A percentile compares a stretch with the other conserved stretches of the same genome.
Conservation (phyloP, 2,797 vertebrate genomes). For the Necrosyrtes monachus region DNA sequence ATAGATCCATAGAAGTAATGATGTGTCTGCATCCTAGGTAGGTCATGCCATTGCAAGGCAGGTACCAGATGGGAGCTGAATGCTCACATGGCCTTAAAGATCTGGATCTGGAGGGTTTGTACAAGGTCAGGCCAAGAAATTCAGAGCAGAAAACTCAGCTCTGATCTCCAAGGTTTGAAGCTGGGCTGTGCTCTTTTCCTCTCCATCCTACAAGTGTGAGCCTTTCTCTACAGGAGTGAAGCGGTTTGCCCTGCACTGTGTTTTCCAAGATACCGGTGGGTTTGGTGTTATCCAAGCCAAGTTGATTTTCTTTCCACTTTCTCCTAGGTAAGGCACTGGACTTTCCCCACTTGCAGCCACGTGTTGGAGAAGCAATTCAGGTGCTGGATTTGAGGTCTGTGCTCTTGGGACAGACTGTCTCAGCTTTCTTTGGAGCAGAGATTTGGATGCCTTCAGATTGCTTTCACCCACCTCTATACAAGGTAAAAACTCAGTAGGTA, state of each 20-base stretch:
- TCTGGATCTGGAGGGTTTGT: background rate
- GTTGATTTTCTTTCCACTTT: background rate
- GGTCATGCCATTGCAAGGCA: background rate
- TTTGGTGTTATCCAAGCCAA: background rate
- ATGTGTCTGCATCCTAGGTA: background rate
- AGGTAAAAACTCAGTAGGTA: background rate
- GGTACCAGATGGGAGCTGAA: background rate
- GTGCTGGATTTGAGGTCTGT: background rate
- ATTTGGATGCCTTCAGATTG: too few relatives aligned
- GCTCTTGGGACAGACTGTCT: background rate
- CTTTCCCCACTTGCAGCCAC: background rate
- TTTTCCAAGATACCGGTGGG: background rate
- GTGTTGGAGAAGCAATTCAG: background rate
- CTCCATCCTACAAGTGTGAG: background rate
- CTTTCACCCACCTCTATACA: background rate
- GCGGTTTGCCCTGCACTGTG: accelerated
- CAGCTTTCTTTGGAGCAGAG: background rate
- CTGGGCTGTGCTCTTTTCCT: background rate
- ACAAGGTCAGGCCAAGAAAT: background rate
- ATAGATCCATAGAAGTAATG: background rate
- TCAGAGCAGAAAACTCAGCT: background rate
- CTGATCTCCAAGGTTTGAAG: background rate
- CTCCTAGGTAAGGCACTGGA: background rate
- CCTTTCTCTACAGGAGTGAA: background rate
- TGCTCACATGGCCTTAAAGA: background rate